Base-by-base conservation (phyloP, 1,140 invertebrate species). In the Drosophila nannoptera region DNA sequence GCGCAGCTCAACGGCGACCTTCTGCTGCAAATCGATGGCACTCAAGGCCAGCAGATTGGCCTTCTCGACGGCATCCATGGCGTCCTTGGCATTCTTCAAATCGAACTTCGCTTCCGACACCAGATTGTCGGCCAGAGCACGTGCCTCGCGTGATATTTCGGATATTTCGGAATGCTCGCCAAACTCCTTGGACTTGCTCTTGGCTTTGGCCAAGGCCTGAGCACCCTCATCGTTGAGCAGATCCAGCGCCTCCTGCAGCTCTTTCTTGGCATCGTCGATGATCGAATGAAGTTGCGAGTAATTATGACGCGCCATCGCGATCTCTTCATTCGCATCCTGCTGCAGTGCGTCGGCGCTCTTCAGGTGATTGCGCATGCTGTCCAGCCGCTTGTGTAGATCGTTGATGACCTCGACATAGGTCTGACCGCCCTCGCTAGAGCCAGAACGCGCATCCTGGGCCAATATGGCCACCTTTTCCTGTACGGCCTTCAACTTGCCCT, bases 111-210 rank as follows among this genome's bases (percentile, higher is more conserved):
- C 96, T 77, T 97, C 93, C 4, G 94, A 92, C 80, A 93, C 93
- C 64, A 94, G 92, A 90, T 93, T 91, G 72, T 97, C 94, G 2
- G 96, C 96, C 3, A 95, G 78, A 9, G 92, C 89, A 16, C 97
- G 92, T 4, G 97, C 96, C 87, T 97, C 94, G 61, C 96, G 93
- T 0, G 97, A 96, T 46, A 98, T 96, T 11, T 93, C 92, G 1
- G 97, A 97, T 95, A 99, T 98, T 75, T 96, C 92, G 12, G 96
- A 98, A 83, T 98, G 96, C 72, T 97, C 94, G 5, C 97, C 97
- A 89, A 97, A 96, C 89, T 96, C 93, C 45, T 94, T 92, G 0
- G 97, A 96, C 42, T 96, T 93, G 74, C 95, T 93, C 82, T 93
- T 92, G 0, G 97, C 97, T 75, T 95, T 94, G 1, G 92, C 89